phyloP scores from a whole-genome alignment of 2,113 vertebrate genomes.

The Phaethornis superciliosus region DNA sequence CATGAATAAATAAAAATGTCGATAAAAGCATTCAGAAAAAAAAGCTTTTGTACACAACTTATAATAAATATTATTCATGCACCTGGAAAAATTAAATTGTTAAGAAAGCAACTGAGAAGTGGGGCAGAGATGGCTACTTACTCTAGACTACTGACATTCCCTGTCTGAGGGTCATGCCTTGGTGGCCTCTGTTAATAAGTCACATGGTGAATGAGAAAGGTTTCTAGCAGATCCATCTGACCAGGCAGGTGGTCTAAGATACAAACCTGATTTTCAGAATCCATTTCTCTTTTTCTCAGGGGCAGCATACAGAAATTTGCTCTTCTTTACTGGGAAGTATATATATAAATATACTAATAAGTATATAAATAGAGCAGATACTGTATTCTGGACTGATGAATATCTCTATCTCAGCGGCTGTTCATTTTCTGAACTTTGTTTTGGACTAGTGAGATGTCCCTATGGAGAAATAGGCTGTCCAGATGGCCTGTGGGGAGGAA shows the following conservation, averaged over 20 bases:
- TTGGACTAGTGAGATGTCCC: not conserved
- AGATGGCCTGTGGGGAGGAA: not conserved
- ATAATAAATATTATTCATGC: not conserved
- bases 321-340: not conserved
- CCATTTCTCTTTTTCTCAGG: not conserved
- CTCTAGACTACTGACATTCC: too few species aligned
- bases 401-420: not conserved
- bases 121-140: not conserved
- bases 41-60: not conserved
- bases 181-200: not conserved
- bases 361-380: not conserved
- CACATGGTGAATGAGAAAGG: not conserved
- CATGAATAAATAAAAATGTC: not conserved
- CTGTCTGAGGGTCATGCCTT: rapidly evolving
- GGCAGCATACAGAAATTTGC: not conserved
- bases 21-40: not conserved
- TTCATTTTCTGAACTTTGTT: not conserved
- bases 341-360: too few species aligned
- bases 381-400: too few species aligned
- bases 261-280: not conserved
- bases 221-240: not conserved
- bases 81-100: not conserved
- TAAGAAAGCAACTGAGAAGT: not conserved
- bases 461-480: not conserved
- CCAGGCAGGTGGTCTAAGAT: too few species aligned